phyloP scores from a whole-genome alignment of 2,888 invertebrate genomes.

The Sycophila texana region DNA sequence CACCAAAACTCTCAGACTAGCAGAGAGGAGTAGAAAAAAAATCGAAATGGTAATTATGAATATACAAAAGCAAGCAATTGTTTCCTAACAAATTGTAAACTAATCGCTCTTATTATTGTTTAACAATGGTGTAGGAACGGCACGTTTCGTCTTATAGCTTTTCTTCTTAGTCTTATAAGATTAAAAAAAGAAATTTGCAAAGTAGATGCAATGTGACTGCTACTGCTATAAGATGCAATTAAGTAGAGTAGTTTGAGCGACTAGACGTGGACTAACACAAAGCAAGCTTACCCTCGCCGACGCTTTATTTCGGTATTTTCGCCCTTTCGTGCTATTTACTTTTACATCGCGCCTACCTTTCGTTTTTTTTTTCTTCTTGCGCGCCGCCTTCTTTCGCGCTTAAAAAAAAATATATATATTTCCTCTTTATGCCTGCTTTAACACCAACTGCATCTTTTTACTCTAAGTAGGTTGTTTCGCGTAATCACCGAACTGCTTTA shows the following conservation, averaged over 20 bases:
- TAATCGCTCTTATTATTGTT: conserved; percentile 13
- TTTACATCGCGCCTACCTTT: conserved; percentile 34
- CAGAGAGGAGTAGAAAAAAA: conserved; percentile 32
- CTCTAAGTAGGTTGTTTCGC: background rate
- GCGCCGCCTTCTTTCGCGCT: background rate
- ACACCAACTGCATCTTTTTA: conserved; percentile 20
- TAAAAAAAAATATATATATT: conserved; percentile 5
- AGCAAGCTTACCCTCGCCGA: conserved; percentile 32
- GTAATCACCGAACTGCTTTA: conserved; percentile 26
- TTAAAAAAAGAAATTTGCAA: conserved; percentile 26
- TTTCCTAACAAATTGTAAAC: conserved; percentile 9
- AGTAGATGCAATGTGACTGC: conserved; percentile 16
- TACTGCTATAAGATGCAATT: conserved; percentile 50
- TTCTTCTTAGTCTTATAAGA: conserved; percentile 26
- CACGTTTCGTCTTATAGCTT: background rate
- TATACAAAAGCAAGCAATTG: conserved; percentile 25
- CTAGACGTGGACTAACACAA: conserved; percentile 55
- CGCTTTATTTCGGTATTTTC: conserved; percentile 36
- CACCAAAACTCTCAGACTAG: conserved; percentile 21
- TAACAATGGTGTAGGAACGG: conserved; percentile 40
- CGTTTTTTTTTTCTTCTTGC: conserved; percentile 11
- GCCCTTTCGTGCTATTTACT: conserved; percentile 49
- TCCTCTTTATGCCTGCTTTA: conserved; percentile 10
- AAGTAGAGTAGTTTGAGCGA: conserved; percentile 58
- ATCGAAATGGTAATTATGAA: conserved; percentile 55